Percentiles rank a stretch among this genome's conserved stretches.
phyloP scores from a whole-genome alignment of 2,113 vertebrate genomes.

The Halcyon senegalensis region DNA sequence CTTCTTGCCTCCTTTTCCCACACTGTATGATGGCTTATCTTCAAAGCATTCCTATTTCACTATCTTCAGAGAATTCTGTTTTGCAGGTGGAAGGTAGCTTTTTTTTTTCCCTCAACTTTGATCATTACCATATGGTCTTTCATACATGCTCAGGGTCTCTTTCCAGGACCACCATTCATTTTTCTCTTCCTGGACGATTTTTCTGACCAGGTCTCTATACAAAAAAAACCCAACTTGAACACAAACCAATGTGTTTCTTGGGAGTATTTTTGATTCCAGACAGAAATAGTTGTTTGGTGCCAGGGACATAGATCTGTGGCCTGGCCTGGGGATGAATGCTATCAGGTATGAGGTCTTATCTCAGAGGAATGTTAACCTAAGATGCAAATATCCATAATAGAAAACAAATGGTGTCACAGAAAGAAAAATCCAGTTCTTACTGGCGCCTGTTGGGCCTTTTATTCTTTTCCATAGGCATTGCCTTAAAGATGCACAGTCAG shows the following conservation, averaged over 20 bases:
- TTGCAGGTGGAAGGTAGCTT: slow-evolving; percentile 59
- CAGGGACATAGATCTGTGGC: background rate
- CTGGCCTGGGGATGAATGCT: slow-evolving; percentile 41
- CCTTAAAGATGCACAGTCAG: background rate
- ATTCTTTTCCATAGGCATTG: slow-evolving; percentile 35
- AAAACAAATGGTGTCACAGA: slow-evolving; percentile 57
- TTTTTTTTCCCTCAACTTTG: slow-evolving; percentile 53
- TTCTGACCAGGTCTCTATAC: background rate
- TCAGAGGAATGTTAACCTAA: slow-evolving; percentile 37
- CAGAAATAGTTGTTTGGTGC: slow-evolving; percentile 3
- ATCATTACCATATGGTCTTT: slow-evolving; percentile 55
- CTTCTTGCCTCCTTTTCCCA: slow-evolving; percentile 62
- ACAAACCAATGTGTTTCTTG: slow-evolving; percentile 8
- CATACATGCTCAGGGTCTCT: background rate
- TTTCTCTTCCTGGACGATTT: background rate
- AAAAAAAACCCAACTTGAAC: background rate
- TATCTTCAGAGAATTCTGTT: slow-evolving; percentile 67
- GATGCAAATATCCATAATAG: background rate
- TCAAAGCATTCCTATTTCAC: slow-evolving; percentile 64
- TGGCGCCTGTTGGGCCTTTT: slow-evolving; percentile 4
- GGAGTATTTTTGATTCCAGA: slow-evolving; percentile 13
- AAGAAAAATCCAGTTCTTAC: slow-evolving; percentile 43
- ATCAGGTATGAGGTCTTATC: slow-evolving; percentile 41
- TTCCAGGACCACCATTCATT: background rate
- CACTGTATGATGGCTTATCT: slow-evolving; percentile 62